Conservation (phyloP, 2,797 vertebrate genomes). For the Glyptemys insculpta region DNA sequence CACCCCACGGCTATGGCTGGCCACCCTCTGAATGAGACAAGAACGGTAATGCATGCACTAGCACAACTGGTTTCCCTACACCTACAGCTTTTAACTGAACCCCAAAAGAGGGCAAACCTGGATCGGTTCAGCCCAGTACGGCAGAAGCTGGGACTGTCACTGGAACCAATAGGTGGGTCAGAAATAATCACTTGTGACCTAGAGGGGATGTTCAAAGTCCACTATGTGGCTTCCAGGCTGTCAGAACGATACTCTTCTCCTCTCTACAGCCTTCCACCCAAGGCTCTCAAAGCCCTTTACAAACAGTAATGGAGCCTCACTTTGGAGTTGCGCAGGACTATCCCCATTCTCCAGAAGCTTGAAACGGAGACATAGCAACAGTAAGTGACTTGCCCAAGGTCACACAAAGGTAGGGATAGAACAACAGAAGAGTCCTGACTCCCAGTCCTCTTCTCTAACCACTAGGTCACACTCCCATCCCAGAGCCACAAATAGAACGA, state of each 20-base stretch:
- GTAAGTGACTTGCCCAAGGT: background rate
- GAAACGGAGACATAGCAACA: background rate
- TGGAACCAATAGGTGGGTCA: background rate
- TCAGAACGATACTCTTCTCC: fast-evolving
- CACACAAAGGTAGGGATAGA: background rate
- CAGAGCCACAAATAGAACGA: background rate
- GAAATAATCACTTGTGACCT: background rate
- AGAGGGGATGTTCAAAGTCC: background rate
- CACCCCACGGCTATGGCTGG: background rate
- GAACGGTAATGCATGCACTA: background rate
- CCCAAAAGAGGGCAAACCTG: background rate
- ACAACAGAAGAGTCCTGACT: background rate
- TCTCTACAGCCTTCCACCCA: fast-evolving
- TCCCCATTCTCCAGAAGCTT: background rate
- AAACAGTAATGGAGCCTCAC: fast-evolving
- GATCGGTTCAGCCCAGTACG: background rate
- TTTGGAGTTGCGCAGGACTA: background rate
- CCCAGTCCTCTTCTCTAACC: background rate
- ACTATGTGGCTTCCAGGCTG: background rate
- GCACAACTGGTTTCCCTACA: background rate
- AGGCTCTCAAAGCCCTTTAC: fast-evolving
- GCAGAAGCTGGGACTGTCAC: background rate
- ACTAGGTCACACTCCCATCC: background rate
- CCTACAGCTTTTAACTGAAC: background rate
- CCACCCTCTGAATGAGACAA: background rate